Percentiles rank a stretch among this genome's conserved stretches.
These are phyloP conservation scores for Sesia apiformis DNA, from an alignment of 2,888 invertebrate species.

Conservation along the genomic window DNA sequence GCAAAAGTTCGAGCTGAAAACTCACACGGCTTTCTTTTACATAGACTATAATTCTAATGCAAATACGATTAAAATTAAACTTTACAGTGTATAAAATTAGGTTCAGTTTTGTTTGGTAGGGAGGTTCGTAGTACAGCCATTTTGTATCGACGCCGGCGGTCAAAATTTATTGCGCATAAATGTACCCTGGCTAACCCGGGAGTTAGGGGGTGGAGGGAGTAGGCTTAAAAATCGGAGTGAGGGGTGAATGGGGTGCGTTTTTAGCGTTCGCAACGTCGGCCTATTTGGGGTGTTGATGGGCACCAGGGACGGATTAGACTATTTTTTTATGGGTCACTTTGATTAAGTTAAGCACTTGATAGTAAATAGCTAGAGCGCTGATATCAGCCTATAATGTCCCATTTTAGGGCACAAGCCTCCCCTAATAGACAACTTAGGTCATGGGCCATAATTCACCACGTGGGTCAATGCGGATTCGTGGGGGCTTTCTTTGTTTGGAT, in stretches of 20 bases:
- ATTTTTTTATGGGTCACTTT: background rate
- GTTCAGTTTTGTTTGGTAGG: slow-evolving; percentile 23
- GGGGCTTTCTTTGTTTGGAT: too few species aligned
- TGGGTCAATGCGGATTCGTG: too few species aligned
- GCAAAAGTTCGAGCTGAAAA: slow-evolving; percentile 47
- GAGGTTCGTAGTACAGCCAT: slow-evolving; percentile 38
- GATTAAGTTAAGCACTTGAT: too few species aligned
- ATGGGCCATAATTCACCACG: too few species aligned
- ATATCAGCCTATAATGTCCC: too few species aligned
- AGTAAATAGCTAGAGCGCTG: too few species aligned
- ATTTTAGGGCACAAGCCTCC: too few species aligned
- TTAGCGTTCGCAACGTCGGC: slow-evolving; percentile 70
- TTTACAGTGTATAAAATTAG: slow-evolving; percentile 13
- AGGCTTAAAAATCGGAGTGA: slow-evolving; percentile 71
- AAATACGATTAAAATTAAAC: slow-evolving; percentile 12
- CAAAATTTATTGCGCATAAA: slow-evolving; percentile 75
- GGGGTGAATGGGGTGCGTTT: slow-evolving; percentile 68
- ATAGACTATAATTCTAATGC: slow-evolving; percentile 35
- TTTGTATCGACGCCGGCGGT: slow-evolving; percentile 54
- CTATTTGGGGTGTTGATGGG: slow-evolving; percentile 70
- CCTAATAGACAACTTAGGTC: too few species aligned
- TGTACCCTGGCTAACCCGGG: slow-evolving; percentile 73
- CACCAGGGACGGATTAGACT: slow-evolving; percentile 1
- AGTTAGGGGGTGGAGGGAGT: slow-evolving; percentile 64
- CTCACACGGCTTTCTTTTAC: slow-evolving; percentile 58